A percentile compares a stretch with the other conserved stretches of the same genome.
These are phyloP conservation scores for Plotosus lineatus DNA, from an alignment of 2,113 vertebrate species.

Conservation along the genomic window DNA sequence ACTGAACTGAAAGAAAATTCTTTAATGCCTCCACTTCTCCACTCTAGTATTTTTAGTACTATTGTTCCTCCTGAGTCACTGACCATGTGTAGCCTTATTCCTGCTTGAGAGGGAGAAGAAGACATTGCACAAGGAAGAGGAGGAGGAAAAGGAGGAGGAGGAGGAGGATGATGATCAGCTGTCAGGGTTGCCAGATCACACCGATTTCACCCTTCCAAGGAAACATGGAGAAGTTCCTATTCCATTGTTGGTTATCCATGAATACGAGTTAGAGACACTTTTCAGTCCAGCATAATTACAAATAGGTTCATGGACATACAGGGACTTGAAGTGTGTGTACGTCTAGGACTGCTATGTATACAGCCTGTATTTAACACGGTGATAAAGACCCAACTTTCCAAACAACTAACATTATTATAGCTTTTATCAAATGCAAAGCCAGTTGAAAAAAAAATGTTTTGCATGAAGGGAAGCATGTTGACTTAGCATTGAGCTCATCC, in stretches of 20 bases:
- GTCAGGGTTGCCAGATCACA: conserved; percentile 25
- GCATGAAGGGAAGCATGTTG: no score
- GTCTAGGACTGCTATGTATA: no score
- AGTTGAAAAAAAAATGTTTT: no score
- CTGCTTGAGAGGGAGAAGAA: conserved; percentile 2
- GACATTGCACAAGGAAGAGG: neutral
- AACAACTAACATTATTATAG: no score
- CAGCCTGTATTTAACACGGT: neutral
- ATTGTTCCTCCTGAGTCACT: conserved; percentile 1
- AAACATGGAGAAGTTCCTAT: neutral
- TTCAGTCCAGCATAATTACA: neutral
- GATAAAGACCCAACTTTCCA: neutral
- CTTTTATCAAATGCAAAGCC: no score
- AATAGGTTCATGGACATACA: neutral
- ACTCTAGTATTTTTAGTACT: neutral
- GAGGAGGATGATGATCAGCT: neutral
- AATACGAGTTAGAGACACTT: neutral
- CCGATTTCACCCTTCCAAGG: neutral
- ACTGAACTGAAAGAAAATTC: neutral
- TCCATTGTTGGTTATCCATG: neutral
- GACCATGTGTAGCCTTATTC: neutral
- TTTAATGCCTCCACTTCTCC: neutral
- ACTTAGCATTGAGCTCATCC: no score
- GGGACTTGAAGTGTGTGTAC: no score
- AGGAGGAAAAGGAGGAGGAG: neutral